Conservation (phyloP, 2,888 invertebrate species). For the Sinelater perroti region DNA sequence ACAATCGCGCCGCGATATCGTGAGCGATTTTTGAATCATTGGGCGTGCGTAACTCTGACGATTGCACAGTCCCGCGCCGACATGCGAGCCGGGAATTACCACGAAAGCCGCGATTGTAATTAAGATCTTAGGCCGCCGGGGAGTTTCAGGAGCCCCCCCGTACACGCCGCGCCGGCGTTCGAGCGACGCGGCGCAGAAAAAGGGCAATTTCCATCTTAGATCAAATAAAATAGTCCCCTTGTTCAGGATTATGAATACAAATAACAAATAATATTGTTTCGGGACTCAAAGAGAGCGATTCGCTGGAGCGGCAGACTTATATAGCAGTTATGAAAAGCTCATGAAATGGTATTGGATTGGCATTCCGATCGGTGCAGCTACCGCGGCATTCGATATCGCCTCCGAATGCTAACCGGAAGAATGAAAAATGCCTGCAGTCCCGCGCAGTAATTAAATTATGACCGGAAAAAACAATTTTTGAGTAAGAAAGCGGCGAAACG, state of each 20-base stretch:
- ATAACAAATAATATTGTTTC: constrained; percentile 53
- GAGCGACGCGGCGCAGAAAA: constrained; percentile 19
- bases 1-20: constrained; percentile 30
- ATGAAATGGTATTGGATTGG: constrained; percentile 40
- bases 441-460: too few species aligned
- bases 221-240: constrained; percentile 38
- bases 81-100: constrained; percentile 4
- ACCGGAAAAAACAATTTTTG: not conserved
- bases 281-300: constrained; percentile 51
- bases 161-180: not conserved
- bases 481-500: constrained; percentile 10
- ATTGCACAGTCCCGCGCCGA: not conserved
- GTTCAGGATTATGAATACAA: constrained; percentile 49
- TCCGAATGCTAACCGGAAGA: constrained; percentile 7
- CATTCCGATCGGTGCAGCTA: constrained; percentile 30
- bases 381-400: constrained; percentile 27
- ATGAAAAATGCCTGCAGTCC: not conserved
- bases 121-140: not conserved
- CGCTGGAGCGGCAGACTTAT: constrained; percentile 41
- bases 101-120: constrained; percentile 1
- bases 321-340: constrained; percentile 40
- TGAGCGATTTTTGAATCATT: constrained; percentile 22
- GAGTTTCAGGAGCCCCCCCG: not conserved
- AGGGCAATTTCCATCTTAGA: constrained; percentile 35
- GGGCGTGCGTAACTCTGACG: too few species aligned